phyloP scores from a whole-genome alignment of 1,140 invertebrate species.

The Ips nitidus region DNA sequence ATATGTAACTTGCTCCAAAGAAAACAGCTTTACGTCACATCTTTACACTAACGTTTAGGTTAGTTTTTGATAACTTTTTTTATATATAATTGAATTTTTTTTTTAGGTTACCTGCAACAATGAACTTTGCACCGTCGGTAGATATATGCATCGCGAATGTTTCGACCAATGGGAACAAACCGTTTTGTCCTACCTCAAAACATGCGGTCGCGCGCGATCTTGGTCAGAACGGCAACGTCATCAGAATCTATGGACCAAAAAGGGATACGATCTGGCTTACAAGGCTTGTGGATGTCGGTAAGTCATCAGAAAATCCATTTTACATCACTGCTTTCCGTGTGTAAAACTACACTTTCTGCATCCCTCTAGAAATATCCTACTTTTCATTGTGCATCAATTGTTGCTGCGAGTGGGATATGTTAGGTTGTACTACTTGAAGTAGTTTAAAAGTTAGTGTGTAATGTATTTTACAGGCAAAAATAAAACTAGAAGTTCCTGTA shows the following conservation, averaged over 20 bases:
- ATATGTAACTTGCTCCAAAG: too few relatives aligned
- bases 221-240: constrained; percentile 93
- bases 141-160: constrained; percentile 94
- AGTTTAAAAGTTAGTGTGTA: too few relatives aligned
- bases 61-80: not conserved
- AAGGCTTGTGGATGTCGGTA: constrained; percentile 82
- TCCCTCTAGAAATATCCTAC: too few relatives aligned
- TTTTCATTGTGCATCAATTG: too few relatives aligned
- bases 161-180: constrained; percentile 91
- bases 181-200: constrained; percentile 84
- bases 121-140: constrained; percentile 81
- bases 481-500: too few relatives aligned
- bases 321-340: not conserved
- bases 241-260: constrained; percentile 97
- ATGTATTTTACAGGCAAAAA: too few relatives aligned
- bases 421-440: too few relatives aligned
- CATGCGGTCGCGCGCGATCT: constrained; percentile 83
- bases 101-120: constrained; percentile 86
- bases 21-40: too few relatives aligned
- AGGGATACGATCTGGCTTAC: constrained; percentile 92
- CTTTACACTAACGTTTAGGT: too few relatives aligned
- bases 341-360: not conserved
- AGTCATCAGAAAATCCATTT: constrained; percentile 9
- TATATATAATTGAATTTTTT: not conserved
- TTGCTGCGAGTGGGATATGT: too few relatives aligned